Evolutionary conservation across 2,797 vertebrate species (phyloP), one percentile per base, ranked within the genome.

Genomic region (Amphiprion clarkii): DNA sequence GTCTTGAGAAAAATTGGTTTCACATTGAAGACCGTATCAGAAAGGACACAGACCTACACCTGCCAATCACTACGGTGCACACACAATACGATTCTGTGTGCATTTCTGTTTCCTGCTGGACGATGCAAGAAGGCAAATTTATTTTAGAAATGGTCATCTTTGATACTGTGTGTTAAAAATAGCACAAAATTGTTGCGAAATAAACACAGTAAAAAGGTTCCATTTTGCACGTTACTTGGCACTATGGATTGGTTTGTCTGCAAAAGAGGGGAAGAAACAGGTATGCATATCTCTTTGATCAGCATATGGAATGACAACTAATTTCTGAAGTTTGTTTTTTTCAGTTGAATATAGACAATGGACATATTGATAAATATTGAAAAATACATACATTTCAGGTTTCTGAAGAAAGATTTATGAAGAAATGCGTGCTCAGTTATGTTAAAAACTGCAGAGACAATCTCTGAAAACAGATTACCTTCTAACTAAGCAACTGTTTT

Each of bases 21-120:
- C 67, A 75, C 76, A 53, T 4, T 39, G 71, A 76, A 80, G 77
- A 82, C 77, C 56, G 86, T 79, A 89, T 84, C 81, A 81, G 76
- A 79, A 68, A 76, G 66, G 81, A 81, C 74, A 78, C 54, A 4
- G 71, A 61, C 73, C 62, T 62, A 74, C 76, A 70, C 68, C 76
- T 85, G 79, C 58, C 81, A 84, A 57, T 82, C 85, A 83, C 0
- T 3, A 12, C 8, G 51, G 53, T 27, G 27, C 27, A 27, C 27
- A 27, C 27, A 27, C 29, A 44, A 58, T 63, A 31, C 42, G 49
- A 27, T 5, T 19, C 13, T 46, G 72, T 39, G 48, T 25, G 66
- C 58, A 2, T 64, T 56, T 74, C 49, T 3, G 11, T 29, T 40
- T 63, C 56, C 69, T 12, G 48, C 40, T 16, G 42, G 51, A 65